phyloP scores from a whole-genome alignment of 2,888 invertebrate genomes.

The Lacanobia wlatinum region DNA sequence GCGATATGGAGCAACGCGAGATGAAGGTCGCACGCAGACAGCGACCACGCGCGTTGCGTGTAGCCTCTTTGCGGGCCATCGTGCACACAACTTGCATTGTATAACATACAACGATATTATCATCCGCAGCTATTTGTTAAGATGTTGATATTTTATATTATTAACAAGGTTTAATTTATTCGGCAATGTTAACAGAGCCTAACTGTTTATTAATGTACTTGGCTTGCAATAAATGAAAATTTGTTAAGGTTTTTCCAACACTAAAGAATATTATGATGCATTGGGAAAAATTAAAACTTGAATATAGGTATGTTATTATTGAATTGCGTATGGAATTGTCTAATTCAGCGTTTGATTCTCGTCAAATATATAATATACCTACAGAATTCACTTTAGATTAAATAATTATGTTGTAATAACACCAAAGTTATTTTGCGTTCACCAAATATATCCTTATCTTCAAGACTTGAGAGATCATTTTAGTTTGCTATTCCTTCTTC shows the following conservation, averaged over 20 bases:
- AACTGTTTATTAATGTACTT: not conserved
- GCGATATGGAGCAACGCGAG: not conserved
- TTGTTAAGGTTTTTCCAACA: not conserved
- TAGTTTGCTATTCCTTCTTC: slow-evolving; percentile 16
- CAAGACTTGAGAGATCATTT: slow-evolving; percentile 50
- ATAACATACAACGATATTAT: not conserved
- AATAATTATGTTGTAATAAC: slow-evolving; percentile 6
- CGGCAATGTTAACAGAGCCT: not conserved
- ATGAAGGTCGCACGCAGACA: slow-evolving; percentile 13
- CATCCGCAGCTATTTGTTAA: slow-evolving; percentile 6
- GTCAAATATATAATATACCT: slow-evolving; percentile 5
- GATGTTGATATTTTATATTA: slow-evolving; percentile 12
- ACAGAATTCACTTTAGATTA: not conserved
- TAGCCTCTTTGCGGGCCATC: not conserved
- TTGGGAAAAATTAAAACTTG: not conserved
- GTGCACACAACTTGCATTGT: slow-evolving; percentile 10
- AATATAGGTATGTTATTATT: not conserved
- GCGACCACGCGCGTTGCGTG: not conserved
- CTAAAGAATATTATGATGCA: not conserved
- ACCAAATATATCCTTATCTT: slow-evolving; percentile 18
- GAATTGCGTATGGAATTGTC: slow-evolving; percentile 16
- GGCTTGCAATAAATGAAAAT: not conserved
- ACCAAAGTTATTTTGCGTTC: slow-evolving; percentile 39
- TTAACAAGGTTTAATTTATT: slow-evolving; percentile 15
- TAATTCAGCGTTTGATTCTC: not conserved